These are phyloP conservation scores for Molorchus minor DNA, from an alignment of 2,888 invertebrate species.

Conservation along the genomic window DNA sequence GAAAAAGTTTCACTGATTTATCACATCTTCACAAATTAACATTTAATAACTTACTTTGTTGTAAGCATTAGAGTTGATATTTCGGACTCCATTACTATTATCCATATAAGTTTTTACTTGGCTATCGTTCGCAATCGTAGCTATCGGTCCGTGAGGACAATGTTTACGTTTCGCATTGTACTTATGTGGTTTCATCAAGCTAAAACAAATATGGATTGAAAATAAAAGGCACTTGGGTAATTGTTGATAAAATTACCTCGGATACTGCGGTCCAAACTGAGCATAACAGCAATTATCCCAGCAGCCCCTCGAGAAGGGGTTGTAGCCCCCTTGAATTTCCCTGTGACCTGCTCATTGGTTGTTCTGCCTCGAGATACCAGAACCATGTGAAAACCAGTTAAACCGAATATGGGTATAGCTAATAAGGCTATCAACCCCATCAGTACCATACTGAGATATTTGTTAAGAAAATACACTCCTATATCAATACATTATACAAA, in stretches of 20 bases:
- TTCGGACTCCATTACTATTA: slow-evolving; percentile 85
- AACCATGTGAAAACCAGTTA: slow-evolving; percentile 98
- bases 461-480: slow-evolving; percentile 15
- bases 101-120: slow-evolving; percentile 97
- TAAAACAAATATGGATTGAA: too few relatives aligned
- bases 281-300: slow-evolving; percentile 95
- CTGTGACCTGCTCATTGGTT: slow-evolving; percentile 99
- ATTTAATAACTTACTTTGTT: slow-evolving; percentile 93
- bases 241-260: slow-evolving; percentile 74
- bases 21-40: too few relatives aligned
- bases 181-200: slow-evolving; percentile 74
- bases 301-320: slow-evolving; percentile 97
- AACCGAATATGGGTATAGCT: slow-evolving; percentile 95
- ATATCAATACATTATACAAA: too few relatives aligned
- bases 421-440: slow-evolving; percentile 92
- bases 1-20: not conserved
- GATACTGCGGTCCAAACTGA: slow-evolving; percentile 96
- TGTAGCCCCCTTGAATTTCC: slow-evolving; percentile 98
- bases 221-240: too few relatives aligned
- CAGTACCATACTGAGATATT: slow-evolving; percentile 79
- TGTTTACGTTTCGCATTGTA: slow-evolving; percentile 72
- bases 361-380: slow-evolving; percentile 96
- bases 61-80: slow-evolving; percentile 85
- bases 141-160: slow-evolving; percentile 63
- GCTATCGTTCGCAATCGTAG: slow-evolving; percentile 72